A percentile compares a stretch with the other conserved stretches of the same genome.
phyloP scores from a whole-genome alignment of 35 echinoderm and acorn worm genomes.

The Apostichopus californicus region DNA sequence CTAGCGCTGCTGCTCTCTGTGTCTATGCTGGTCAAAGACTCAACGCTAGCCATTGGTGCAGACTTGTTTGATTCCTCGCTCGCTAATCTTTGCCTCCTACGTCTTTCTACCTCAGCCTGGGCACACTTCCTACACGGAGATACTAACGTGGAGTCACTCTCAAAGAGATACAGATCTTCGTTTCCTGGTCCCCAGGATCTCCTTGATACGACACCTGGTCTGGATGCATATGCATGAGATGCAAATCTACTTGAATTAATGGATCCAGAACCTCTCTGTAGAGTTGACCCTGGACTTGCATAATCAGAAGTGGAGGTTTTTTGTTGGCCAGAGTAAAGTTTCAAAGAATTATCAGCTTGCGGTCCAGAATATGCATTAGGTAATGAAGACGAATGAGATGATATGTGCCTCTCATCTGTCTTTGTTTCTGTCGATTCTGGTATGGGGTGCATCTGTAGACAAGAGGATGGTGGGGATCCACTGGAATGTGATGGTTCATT shows the following conservation, averaged over 20 bases:
- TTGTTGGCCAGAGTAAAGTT: constrained; percentile 33
- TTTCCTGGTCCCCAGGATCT: constrained; percentile 57
- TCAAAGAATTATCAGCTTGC: constrained; percentile 27
- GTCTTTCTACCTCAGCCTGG: constrained; percentile 16
- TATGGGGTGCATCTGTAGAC: constrained; percentile 61
- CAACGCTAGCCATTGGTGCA: constrained; percentile 79
- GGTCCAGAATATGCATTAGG: constrained; percentile 53
- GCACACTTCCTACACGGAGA: constrained; percentile 47
- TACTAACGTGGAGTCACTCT: constrained; percentile 29
- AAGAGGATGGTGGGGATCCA: constrained; percentile 38
- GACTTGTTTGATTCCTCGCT: constrained; percentile 44
- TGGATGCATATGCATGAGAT: constrained; percentile 25
- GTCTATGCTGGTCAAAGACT: constrained; percentile 67
- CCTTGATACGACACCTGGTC: constrained; percentile 16
- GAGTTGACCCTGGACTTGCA: constrained; percentile 45
- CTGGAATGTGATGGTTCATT: constrained; percentile 53
- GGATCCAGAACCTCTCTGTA: constrained; percentile 32
- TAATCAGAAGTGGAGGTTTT: constrained; percentile 33
- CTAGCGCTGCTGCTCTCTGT: constrained; percentile 49
- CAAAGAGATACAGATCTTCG: constrained; percentile 10
- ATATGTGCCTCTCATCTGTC: not conserved
- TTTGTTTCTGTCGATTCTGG: not conserved
- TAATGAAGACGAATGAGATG: constrained; percentile 36
- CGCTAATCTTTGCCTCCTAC: constrained; percentile 10
- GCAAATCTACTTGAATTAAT: constrained; percentile 45